Percentiles rank a stretch among this genome's conserved stretches.
These are phyloP conservation scores for Hypsopygia costalis DNA, from an alignment of 2,888 invertebrate species.

Conservation along the genomic window DNA sequence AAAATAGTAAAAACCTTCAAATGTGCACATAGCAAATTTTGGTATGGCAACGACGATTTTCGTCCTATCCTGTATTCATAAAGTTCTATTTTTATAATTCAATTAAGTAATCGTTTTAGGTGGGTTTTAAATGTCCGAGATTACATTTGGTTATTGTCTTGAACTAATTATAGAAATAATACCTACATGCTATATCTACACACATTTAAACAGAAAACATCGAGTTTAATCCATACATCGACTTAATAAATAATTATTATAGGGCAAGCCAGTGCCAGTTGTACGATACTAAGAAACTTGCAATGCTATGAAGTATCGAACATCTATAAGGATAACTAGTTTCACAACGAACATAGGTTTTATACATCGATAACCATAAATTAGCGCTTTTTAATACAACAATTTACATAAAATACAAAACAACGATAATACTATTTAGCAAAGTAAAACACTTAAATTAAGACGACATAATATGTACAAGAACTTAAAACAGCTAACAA, in stretches of 20 bases:
- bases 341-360: constrained; percentile 58
- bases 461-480: constrained; percentile 63
- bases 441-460: constrained; percentile 68
- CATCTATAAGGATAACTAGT: constrained; percentile 49
- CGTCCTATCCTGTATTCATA: too few relatives aligned
- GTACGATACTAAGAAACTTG: constrained; percentile 28
- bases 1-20: too few relatives aligned
- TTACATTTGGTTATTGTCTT: constrained; percentile 38
- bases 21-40: too few relatives aligned
- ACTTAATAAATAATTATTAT: constrained; percentile 1
- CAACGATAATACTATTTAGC: constrained; percentile 73
- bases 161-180: constrained; percentile 43
- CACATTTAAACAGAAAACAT: constrained; percentile 12
- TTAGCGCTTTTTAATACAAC: constrained; percentile 57
- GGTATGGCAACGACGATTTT: too few relatives aligned
- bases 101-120: too few relatives aligned
- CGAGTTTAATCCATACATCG: constrained; percentile 17
- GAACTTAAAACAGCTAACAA: constrained; percentile 70
- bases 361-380: constrained; percentile 73
- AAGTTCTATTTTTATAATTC: too few relatives aligned
- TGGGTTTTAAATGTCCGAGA: constrained; percentile 52
- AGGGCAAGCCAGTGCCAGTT: constrained; percentile 55
- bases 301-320: constrained; percentile 38
- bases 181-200: constrained; percentile 37
- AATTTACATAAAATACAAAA: constrained; percentile 70